Evolutionary conservation across 53 echinoderm and acorn worm species (phyloP).

Genomic region (Temnopleurus reevesii): DNA sequence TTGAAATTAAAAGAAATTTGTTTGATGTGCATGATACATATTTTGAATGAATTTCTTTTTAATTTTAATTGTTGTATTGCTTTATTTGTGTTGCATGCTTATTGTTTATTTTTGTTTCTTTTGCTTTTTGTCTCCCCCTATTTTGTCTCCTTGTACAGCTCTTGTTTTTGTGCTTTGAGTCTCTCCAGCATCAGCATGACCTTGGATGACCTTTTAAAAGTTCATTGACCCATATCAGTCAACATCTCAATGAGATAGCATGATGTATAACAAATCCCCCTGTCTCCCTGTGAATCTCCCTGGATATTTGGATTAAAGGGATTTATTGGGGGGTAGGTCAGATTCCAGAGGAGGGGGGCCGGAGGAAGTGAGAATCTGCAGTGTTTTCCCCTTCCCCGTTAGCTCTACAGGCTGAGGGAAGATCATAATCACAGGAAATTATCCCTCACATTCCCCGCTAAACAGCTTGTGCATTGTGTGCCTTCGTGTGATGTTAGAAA

Average conservation of each 20-base stretch:
- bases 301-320: neutral
- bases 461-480: slow-evolving; percentile 25
- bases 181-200: slow-evolving; percentile 34
- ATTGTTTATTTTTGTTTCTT: neutral
- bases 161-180: neutral
- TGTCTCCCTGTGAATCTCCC: neutral
- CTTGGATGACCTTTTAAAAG: slow-evolving; percentile 26
- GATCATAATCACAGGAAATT: slow-evolving; percentile 28
- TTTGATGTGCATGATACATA: neutral
- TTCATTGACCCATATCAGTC: slow-evolving; percentile 18
- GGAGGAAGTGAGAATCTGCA: slow-evolving; percentile 6
- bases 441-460: neutral
- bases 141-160: slow-evolving; percentile 3
- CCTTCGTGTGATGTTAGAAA: neutral
- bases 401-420: neutral
- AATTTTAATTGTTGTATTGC: neutral
- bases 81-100: slow-evolving; percentile 16
- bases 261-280: neutral
- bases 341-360: neutral
- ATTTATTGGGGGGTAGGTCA: slow-evolving; percentile 23
- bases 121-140: slow-evolving; percentile 6
- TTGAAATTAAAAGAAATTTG: neutral
- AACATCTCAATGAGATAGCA: neutral
- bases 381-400: too few relatives aligned
- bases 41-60: neutral